phyloP scores from a whole-genome alignment of 2,113 vertebrate genomes.

The Notarius quadriscutis region DNA sequence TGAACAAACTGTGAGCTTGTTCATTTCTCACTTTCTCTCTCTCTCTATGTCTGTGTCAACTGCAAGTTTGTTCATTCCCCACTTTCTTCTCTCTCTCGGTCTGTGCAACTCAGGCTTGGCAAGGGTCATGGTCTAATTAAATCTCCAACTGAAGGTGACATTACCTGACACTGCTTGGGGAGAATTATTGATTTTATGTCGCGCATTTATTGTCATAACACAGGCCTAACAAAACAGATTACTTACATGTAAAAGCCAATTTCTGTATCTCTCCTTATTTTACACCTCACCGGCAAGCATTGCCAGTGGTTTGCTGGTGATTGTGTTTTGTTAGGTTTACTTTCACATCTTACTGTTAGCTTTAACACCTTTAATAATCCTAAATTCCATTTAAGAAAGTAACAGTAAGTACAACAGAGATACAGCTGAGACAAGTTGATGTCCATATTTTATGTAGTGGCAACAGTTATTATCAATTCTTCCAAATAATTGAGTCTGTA shows the following conservation, averaged over 20 bases:
- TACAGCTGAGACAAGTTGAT: neutral
- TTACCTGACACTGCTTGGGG: neutral
- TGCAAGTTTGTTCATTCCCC: no score
- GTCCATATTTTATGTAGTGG: neutral
- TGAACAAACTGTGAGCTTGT: no score
- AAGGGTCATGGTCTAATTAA: neutral
- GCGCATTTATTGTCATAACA: neutral
- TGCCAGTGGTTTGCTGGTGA: neutral
- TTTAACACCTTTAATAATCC: neutral
- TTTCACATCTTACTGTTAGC: neutral
- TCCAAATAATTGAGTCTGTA: neutral
- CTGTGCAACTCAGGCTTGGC: no score
- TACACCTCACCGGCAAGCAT: neutral
- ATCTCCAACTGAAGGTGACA: neutral
- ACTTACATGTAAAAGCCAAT: neutral
- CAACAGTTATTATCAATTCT: neutral
- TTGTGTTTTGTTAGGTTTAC: neutral
- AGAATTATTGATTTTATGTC: conserved; percentile 1
- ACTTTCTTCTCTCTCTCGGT: no score
- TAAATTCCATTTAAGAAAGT: neutral
- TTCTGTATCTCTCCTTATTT: neutral
- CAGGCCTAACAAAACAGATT: neutral
- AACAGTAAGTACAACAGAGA: neutral
- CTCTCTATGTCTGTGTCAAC: no score
- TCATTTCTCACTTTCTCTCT: no score